phyloP scores from a whole-genome alignment of 2,888 invertebrate genomes.

The Entomobrya proxima region DNA sequence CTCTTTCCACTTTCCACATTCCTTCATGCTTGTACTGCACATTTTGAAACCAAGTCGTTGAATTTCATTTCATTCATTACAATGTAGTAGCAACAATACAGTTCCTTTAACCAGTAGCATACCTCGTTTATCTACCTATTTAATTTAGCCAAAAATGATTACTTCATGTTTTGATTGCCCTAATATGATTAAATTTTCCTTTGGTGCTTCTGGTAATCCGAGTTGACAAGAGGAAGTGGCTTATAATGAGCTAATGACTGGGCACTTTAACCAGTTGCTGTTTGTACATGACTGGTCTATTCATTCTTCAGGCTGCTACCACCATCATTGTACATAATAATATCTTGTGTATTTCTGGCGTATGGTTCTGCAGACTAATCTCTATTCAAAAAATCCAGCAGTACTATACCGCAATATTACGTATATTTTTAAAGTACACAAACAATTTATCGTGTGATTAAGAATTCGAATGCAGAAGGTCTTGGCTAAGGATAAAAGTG shows the following conservation, averaged over 20 bases:
- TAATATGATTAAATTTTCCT: not conserved
- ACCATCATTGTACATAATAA: not conserved
- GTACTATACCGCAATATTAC: no score
- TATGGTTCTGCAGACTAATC: not conserved
- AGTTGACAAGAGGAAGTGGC: conserved; percentile 58
- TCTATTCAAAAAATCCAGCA: not conserved
- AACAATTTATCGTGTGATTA: not conserved
- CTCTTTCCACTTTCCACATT: no score
- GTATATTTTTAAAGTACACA: not conserved
- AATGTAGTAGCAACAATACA: no score
- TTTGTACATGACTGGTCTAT: conserved; percentile 12
- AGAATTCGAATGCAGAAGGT: no score
- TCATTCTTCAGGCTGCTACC: not conserved
- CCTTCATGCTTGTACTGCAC: no score
- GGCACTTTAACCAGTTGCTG: not conserved
- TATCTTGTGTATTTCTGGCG: not conserved
- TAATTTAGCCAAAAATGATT: no score
- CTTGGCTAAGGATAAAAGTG: conserved; percentile 33
- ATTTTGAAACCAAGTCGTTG: no score
- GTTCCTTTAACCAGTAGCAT: no score
- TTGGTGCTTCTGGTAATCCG: conserved; percentile 7
- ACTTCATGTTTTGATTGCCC: not conserved
- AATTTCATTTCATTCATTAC: no score
- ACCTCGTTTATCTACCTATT: no score
- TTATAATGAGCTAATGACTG: conserved; percentile 50